A percentile compares a stretch with the other conserved stretches of the same genome.
Conservation (phyloP, 2,113 vertebrate species). For the Edolisoma coerulescens region DNA sequence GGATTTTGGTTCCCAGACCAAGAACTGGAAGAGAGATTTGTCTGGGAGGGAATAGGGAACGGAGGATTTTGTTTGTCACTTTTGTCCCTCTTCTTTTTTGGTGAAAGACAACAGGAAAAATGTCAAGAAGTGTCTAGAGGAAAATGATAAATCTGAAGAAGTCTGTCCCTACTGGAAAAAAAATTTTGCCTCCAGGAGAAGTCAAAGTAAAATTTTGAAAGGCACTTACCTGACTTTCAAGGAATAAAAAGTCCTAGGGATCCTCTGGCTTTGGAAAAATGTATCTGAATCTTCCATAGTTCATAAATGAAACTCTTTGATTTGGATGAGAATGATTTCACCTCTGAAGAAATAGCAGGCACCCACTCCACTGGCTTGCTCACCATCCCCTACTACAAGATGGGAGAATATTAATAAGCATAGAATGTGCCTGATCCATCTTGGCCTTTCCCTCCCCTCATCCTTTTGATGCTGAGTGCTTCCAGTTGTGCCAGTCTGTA, state of each 20-base stretch:
- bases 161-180: not conserved
- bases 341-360: not conserved
- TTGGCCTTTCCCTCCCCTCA: not conserved
- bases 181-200: not conserved
- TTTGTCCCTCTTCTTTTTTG: not conserved
- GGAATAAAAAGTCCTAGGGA: not conserved
- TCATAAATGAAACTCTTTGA: not conserved
- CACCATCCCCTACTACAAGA: not conserved
- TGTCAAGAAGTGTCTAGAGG: not conserved
- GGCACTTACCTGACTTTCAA: not conserved
- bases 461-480: slow-evolving; percentile 50
- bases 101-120: not conserved
- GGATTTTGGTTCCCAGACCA: not conserved
- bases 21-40: not conserved
- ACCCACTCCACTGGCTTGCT: not conserved
- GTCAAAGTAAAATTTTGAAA: not conserved
- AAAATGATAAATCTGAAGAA: not conserved
- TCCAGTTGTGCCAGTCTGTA: slow-evolving; percentile 58
- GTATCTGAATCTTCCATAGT: not conserved
- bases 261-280: not conserved
- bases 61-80: not conserved
- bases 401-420: slow-evolving; percentile 1
- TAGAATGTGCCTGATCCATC: not conserved
- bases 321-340: not conserved
- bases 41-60: not conserved